Evolutionary conservation across 2,113 vertebrate genomes (phyloP).

Genomic region (Neolamprologus hecqui): DNA sequence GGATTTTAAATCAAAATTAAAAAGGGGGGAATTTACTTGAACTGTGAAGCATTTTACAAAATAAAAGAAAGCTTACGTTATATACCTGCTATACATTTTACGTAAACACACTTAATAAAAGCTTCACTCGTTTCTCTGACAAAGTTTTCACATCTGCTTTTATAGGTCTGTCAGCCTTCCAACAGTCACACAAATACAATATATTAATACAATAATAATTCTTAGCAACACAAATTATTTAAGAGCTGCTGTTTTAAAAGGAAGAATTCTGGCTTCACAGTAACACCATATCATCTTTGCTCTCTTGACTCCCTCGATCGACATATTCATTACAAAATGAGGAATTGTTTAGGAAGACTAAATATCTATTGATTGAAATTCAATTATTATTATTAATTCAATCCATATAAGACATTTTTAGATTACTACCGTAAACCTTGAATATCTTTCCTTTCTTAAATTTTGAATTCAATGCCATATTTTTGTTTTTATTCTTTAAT

Average conservation of each 20-base stretch:
- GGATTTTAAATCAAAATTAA: neutral
- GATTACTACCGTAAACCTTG: neutral
- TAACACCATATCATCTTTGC: neutral
- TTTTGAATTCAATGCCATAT: neutral
- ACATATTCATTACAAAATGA: neutral
- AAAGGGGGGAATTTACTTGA: neutral
- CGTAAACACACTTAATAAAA: neutral
- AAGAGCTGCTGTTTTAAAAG: neutral
- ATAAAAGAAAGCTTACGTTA: neutral
- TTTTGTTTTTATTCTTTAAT: neutral
- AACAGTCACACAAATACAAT: neutral
- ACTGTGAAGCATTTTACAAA: neutral
- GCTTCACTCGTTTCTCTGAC: neutral
- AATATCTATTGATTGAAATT: neutral
- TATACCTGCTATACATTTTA: neutral
- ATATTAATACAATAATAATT: neutral
- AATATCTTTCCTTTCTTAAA: neutral
- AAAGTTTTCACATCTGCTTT: neutral
- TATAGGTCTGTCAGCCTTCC: neutral
- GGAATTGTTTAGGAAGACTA: neutral
- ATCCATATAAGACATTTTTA: neutral
- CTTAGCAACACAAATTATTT: neutral
- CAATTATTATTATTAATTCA: neutral
- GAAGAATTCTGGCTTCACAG: neutral
- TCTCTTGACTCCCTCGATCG: neutral